Evolutionary conservation across 35 echinoderm and acorn worm genomes (phyloP).

Genomic region (Patiria miniata): DNA sequence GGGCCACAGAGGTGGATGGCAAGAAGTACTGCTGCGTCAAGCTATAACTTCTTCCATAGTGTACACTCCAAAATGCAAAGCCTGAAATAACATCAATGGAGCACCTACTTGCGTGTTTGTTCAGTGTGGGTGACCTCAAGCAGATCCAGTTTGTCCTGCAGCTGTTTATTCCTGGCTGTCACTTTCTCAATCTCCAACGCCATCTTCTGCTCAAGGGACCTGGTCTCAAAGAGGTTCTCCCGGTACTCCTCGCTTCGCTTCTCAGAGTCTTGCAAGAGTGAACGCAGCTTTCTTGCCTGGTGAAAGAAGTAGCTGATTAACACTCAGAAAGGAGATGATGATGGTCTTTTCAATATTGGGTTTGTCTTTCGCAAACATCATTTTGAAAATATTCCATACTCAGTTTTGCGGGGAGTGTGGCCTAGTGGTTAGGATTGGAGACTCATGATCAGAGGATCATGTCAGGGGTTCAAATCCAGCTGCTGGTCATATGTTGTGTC

Average conservation of each 20-base stretch:
- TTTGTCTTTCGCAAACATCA: neutral
- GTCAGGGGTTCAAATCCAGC: too few species aligned
- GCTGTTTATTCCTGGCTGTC: slow-evolving; percentile 38
- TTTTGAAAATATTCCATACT: neutral
- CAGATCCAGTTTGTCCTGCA: slow-evolving; percentile 44
- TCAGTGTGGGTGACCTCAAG: slow-evolving; percentile 53
- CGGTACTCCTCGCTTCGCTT: slow-evolving; percentile 67
- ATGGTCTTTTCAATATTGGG: neutral
- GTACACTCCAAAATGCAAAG: too few species aligned
- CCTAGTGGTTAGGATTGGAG: neutral
- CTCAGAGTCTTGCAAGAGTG: slow-evolving; percentile 73
- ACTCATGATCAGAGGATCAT: too few species aligned
- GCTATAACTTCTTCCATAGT: too few species aligned
- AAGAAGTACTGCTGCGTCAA: too few species aligned
- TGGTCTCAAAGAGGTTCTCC: slow-evolving; percentile 53
- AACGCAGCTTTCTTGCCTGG: slow-evolving; percentile 71
- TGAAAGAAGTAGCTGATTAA: neutral
- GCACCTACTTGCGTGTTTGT: slow-evolving; percentile 48
- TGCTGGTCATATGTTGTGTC: too few species aligned
- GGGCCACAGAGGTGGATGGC: too few species aligned
- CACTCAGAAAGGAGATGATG: neutral
- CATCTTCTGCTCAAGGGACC: slow-evolving; percentile 32
- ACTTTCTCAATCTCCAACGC: slow-evolving; percentile 25
- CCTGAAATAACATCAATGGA: neutral
- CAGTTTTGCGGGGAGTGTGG: too few species aligned